phyloP scores from a whole-genome alignment of 2,797 vertebrate species.

The Miopithecus talapoin region DNA sequence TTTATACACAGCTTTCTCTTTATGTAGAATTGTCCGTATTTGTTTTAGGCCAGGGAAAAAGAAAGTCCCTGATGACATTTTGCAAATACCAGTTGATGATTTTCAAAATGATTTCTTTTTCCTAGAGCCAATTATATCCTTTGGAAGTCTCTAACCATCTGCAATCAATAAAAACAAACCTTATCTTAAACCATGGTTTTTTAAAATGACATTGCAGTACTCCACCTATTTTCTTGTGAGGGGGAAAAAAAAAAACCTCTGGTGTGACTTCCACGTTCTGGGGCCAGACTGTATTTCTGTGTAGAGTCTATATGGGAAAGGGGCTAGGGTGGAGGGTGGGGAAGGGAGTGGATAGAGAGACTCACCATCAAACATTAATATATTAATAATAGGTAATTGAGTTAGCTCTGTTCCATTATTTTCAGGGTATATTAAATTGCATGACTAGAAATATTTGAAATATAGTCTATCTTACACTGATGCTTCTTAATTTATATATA shows the following conservation, averaged over 20 bases:
- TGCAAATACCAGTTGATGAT: constrained; percentile 67
- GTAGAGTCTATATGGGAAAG: neutral
- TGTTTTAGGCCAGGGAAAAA: constrained; percentile 33
- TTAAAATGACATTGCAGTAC: constrained; percentile 58
- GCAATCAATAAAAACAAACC: constrained; percentile 72
- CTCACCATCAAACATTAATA: neutral
- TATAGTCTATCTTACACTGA: neutral
- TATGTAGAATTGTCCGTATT: constrained; percentile 44
- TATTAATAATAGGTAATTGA: neutral
- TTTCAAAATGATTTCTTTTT: constrained; percentile 73
- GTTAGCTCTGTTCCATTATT: neutral
- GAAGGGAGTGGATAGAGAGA: neutral
- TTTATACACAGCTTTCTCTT: constrained; percentile 32
- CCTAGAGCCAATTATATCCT: constrained; percentile 56
- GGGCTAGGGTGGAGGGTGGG: neutral
- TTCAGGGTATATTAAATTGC: neutral
- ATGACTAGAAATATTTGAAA: neutral
- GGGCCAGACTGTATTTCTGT: neutral
- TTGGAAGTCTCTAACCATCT: constrained; percentile 65
- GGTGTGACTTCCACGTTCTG: neutral
- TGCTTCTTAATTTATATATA: neutral
- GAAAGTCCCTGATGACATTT: constrained; percentile 70
- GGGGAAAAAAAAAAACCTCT: neutral
- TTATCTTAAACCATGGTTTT: constrained; percentile 67
- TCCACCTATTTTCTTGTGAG: constrained; percentile 65